Evolutionary conservation across 2,113 vertebrate species (phyloP), one percentile per base, ranked within the genome.

Genomic region (Hypocryptadius cinnamomeus): DNA sequence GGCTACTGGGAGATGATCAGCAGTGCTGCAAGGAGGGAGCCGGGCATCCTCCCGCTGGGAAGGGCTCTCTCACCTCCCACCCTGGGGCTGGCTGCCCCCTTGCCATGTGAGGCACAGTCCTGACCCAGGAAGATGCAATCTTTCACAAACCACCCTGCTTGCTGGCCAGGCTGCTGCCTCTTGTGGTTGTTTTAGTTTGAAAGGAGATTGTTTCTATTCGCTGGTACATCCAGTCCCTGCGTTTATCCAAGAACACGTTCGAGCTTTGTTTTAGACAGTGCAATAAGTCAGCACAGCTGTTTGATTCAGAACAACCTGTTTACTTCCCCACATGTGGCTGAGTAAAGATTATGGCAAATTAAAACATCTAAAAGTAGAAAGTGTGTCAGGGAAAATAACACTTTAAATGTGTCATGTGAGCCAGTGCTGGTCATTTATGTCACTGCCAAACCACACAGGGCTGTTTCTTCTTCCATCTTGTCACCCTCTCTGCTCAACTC

Each of bases 221-320:
- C 30, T 37, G 57, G 51, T 64, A 81, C 59, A 60, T 68, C 24
- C 79, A 54, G 59, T 69, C 42, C 51, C 33, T 30, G 39, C 0
- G 0, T 40, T 37, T 73, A 60, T 48, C 47, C 61, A 84, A 59
- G 19, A 77, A 15, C 14, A 27, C 21, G 23, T 73, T 83, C 42
- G 17, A 74, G 23, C 24, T 79, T 64, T 74, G 21, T 27, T 92
- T 89, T 78, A 89, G 91, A 51, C 47, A 56, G 69, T 37, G 57
- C 48, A 63, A 47, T 79, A 89, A 95, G 57, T 91, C 66, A 92
- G 48, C 61, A 59, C 73, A 86, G 84, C 31, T 90, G 54, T 78
- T 90, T 85, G 77, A 64, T 79, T 80, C 54, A 70, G 92, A 92
- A 28, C 90, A 78, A 53, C 60, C 86, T 94, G 76, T 83, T 92